Evolutionary conservation across 2,888 invertebrate species (phyloP), one percentile per base, ranked within the genome.

Genomic region (Incurvaria masculella): DNA sequence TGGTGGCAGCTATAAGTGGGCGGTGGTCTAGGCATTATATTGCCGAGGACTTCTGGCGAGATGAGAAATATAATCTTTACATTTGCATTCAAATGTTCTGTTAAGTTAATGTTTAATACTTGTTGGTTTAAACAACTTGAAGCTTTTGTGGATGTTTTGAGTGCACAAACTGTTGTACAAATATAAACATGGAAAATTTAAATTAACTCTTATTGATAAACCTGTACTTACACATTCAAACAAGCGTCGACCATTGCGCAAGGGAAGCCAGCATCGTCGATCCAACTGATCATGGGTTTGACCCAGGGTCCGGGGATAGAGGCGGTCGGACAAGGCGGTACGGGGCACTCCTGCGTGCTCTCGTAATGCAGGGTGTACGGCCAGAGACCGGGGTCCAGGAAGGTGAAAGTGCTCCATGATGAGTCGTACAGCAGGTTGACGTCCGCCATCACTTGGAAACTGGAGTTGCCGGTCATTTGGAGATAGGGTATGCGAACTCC

Each of bases 301-400:
- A 85, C 81, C 88, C 88, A 89, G 39, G 81, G 63, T 0, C 84
- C 84, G 10, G 82, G 80, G 56, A 80, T 72, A 0, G 81, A 68
- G 1, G 80, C 76, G 2, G 63, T 68, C 1, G 86, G 86, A 58
- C 87, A 87, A 0, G 76, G 74, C 1, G 67, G 71, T 14, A 81
- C 69, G 6, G 65, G 57, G 49, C 86, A 86, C 49, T 82, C 80
- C 60, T 85, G 82, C 16, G 53, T 72, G 1, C 80, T 76, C 1
- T 62, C 60, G 54, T 81, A 84, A 58, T 89, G 83, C 47, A 87
- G 61, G 1, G 87, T 87, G 62, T 88, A 89, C 0, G 89, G 89
- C 82, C 84, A 88, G 1, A 84, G 61, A 17, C 79, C 80, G 21
- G 78, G 76, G 47, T 69, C 54, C 1, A 62, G 58, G 49, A 57